A percentile compares a stretch with the other conserved stretches of the same genome.
Evolutionary conservation across 2,888 invertebrate species (phyloP).

Genomic region (Drosophila borborema): DNA sequence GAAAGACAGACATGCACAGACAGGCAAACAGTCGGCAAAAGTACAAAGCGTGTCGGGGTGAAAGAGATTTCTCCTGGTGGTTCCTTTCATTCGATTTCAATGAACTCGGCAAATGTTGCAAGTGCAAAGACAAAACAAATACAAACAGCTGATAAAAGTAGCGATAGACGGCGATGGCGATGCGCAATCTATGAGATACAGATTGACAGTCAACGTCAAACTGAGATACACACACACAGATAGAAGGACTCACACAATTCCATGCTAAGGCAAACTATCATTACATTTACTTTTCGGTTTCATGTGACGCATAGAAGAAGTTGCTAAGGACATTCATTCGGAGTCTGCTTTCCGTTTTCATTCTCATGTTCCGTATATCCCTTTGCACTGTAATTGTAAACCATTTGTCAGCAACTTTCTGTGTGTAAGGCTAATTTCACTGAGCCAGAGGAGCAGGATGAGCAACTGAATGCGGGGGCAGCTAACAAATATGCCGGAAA

Average conservation of each 20-base stretch:
- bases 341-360: slow-evolving; percentile 37
- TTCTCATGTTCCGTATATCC: slow-evolving; percentile 39
- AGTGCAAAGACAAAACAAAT: slow-evolving; percentile 72
- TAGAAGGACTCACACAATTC: neutral
- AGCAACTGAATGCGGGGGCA: slow-evolving; percentile 8
- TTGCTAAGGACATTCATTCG: slow-evolving; percentile 47
- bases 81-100: slow-evolving; percentile 76
- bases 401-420: slow-evolving; percentile 79
- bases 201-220: slow-evolving; percentile 29
- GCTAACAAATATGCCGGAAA: slow-evolving; percentile 67
- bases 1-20: slow-evolving; percentile 16
- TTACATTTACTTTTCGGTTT: slow-evolving; percentile 50
- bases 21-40: slow-evolving; percentile 73
- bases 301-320: slow-evolving; percentile 42
- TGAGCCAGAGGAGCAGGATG: neutral
- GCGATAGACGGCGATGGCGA: slow-evolving; percentile 42
- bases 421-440: slow-evolving; percentile 65
- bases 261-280: slow-evolving; percentile 42
- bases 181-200: slow-evolving; percentile 43
- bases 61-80: slow-evolving; percentile 60
- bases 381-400: slow-evolving; percentile 73
- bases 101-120: slow-evolving; percentile 76
- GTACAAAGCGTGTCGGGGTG: slow-evolving; percentile 71
- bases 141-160: slow-evolving; percentile 78
- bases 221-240: slow-evolving; percentile 26